phyloP scores from a whole-genome alignment of 2,113 vertebrate genomes.

The Gorilla gorilla region DNA sequence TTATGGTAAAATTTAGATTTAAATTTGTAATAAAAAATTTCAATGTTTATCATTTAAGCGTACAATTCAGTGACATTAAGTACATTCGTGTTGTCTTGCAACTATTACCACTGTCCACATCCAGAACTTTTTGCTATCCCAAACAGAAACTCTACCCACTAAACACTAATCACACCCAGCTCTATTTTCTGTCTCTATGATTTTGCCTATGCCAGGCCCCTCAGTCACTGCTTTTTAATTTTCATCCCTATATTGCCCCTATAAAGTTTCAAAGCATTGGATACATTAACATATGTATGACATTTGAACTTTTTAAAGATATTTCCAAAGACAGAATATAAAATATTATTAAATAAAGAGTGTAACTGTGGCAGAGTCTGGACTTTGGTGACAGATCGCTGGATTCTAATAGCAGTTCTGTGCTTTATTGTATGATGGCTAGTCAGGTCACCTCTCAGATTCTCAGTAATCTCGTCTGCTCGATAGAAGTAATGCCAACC shows the following conservation, averaged over 20 bases:
- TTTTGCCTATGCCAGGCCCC: not conserved
- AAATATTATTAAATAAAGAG: not conserved
- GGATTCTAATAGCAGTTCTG: not conserved
- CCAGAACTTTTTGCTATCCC: not conserved
- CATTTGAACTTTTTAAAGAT: not conserved
- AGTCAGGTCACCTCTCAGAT: not conserved
- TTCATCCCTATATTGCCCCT: not conserved
- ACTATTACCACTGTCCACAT: not conserved
- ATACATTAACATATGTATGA: not conserved
- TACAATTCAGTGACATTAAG: not conserved
- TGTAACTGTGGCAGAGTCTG: not conserved
- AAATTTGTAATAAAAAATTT: not conserved
- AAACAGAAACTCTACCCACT: not conserved
- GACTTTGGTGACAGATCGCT: not conserved
- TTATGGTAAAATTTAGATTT: not conserved
- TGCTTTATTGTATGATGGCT: not conserved
- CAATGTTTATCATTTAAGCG: not conserved
- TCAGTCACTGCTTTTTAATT: not conserved
- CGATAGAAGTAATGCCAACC: not conserved
- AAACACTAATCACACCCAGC: not conserved
- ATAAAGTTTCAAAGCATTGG: not conserved
- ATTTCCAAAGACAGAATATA: not conserved
- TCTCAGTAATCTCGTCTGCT: not conserved
- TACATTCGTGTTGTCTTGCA: not conserved
- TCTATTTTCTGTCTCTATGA: not conserved